phyloP scores from a whole-genome alignment of 2,797 vertebrate genomes.

The Arrhamphus sclerolepis region DNA sequence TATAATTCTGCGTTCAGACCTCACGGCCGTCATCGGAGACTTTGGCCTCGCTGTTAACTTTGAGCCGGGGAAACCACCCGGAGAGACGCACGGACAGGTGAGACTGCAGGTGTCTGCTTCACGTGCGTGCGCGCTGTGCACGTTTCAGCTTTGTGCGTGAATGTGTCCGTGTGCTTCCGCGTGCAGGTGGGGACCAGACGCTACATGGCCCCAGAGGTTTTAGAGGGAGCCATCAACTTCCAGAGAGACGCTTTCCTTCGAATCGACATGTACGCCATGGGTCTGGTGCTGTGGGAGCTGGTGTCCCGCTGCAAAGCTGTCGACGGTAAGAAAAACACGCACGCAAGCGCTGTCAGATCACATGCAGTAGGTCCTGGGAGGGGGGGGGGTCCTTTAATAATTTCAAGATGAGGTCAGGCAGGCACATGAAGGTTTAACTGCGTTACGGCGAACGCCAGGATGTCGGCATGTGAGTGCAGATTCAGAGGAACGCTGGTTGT shows the following conservation, averaged over 20 bases:
- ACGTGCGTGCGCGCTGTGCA: not conserved
- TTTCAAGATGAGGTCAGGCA: too few relatives aligned
- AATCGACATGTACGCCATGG: constrained; percentile 97
- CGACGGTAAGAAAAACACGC: constrained; percentile 85
- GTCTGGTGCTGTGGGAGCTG: constrained; percentile 94
- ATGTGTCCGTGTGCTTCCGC: not conserved
- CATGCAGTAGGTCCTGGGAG: not conserved
- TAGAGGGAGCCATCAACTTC: constrained; percentile 97
- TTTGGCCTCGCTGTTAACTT: constrained; percentile 93
- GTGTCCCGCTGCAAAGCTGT: constrained; percentile 90
- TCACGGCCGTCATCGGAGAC: constrained; percentile 90
- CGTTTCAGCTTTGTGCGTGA: constrained; percentile 2
- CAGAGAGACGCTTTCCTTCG: constrained; percentile 94
- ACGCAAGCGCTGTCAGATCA: not conserved
- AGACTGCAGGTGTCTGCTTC: not conserved
- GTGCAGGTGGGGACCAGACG: constrained; percentile 91
- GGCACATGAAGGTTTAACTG: too few relatives aligned
- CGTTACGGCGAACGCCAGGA: too few relatives aligned
- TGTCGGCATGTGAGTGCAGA: not conserved
- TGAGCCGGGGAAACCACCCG: constrained; percentile 92
- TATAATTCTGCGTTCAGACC: constrained; percentile 88
- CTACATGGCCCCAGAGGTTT: constrained; percentile 96
- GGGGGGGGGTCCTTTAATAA: too few relatives aligned
- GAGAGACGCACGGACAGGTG: constrained; percentile 94
- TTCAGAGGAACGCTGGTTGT: not conserved